Conservation (phyloP, 2,113 vertebrate species). For the Gopherus evgoodei region DNA sequence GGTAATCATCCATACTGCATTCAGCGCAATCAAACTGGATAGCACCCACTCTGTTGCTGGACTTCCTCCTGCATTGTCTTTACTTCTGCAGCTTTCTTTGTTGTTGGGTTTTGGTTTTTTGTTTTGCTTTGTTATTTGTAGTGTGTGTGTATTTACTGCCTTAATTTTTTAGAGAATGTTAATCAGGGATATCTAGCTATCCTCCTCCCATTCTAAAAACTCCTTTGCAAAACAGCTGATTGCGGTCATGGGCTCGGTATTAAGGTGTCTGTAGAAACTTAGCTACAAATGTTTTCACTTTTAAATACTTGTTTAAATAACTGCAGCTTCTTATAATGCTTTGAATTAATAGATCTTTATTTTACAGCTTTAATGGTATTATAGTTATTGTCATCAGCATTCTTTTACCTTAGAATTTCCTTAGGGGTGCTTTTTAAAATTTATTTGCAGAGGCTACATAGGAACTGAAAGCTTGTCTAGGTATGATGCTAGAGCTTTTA, state of each 20-base stretch:
- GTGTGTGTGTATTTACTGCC: too few relatives aligned
- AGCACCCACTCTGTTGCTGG: too few relatives aligned
- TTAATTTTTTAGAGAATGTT: too few relatives aligned
- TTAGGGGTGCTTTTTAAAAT: slow-evolving; percentile 56
- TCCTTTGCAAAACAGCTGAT: too few relatives aligned
- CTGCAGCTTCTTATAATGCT: neutral
- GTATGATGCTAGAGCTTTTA: slow-evolving; percentile 65
- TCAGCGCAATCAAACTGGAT: too few relatives aligned
- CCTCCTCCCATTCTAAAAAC: too few relatives aligned
- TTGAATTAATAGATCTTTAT: neutral
- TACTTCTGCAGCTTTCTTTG: too few relatives aligned
- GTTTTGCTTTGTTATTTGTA: too few relatives aligned
- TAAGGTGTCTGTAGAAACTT: neutral
- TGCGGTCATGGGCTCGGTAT: neutral
- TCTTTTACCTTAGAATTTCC: slow-evolving; percentile 64
- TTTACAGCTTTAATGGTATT: neutral
- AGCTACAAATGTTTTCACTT: neutral
- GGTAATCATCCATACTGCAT: too few relatives aligned
- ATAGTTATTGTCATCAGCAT: slow-evolving; percentile 61
- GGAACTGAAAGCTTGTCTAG: slow-evolving; percentile 59
- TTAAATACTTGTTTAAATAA: neutral
- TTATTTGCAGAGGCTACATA: slow-evolving; percentile 30
- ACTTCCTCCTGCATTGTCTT: too few relatives aligned
- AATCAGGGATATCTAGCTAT: too few relatives aligned
- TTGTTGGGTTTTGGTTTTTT: too few relatives aligned